Base-by-base conservation (phyloP, 2,113 vertebrate genomes). In the Phainopepla nitens region DNA sequence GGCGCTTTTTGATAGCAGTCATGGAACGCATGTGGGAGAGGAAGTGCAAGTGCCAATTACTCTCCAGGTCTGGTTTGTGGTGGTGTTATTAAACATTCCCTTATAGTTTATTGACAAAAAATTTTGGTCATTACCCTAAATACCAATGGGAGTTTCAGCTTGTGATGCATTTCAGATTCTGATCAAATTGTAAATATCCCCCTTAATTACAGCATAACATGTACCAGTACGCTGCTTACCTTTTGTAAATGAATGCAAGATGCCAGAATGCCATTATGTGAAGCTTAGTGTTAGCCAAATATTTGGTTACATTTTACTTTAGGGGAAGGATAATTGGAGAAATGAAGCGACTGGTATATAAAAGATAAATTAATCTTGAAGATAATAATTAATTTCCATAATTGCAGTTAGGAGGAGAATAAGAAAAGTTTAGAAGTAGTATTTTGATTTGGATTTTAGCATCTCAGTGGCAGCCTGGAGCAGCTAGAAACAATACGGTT, bases 401-500 rank as follows among this genome's bases (percentile, higher is more conserved):
- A 90, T 71, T 93, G 76, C 64, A 89, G 75, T 89, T 94, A 91
- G 42, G 56, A 75, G 11, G 29, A 66, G 68, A 94, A 64, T 73
- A 83, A 70, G 60, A 2, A 54, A 60, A 69, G 53, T 83, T 65
- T 68, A 73, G 36, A 41, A 87, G n/a, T 73, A 64, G 4, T 71
- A 42, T 51, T 91, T 82, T 86, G 22, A 39, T 90, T 87, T 81
- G 33, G 3, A 23, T 89, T 93, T 93, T 54, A 82, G n/a, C 25
- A 11, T 92, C 66, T 93, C 2, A 6, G 62, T 79, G 73, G 39
- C 50, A 84, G 75, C 72, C 93, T 71, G 19, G 57, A 89, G 57
- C 81, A 90, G 90, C 66, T 79, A 72, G 66, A 97, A 97, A 96
- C 97, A 97, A 96, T 97, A 94, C 95, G 91, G 88, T 87, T 83